phyloP scores from a whole-genome alignment of 2,797 vertebrate genomes.

The Erpetoichthys calabaricus region DNA sequence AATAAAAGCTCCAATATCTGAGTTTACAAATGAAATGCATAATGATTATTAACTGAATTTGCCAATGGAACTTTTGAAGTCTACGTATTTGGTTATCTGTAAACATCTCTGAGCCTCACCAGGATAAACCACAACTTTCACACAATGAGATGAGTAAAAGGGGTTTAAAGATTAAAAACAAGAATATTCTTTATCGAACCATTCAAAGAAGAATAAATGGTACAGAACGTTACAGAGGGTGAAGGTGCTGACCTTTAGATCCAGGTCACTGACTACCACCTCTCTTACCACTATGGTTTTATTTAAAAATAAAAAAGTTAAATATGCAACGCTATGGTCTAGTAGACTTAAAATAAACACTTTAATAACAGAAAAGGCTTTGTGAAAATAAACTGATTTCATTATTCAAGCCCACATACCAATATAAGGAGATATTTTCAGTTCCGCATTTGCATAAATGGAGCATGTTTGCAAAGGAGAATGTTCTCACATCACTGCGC shows the following conservation, averaged over 20 bases:
- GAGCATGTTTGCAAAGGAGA: background rate
- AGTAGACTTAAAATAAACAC: constrained; percentile 1
- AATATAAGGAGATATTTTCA: constrained; percentile 8
- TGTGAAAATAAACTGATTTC: constrained; percentile 11
- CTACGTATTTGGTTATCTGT: too few relatives aligned
- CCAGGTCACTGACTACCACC: constrained; percentile 1
- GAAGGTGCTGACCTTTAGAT: constrained; percentile 3
- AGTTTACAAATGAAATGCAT: too few relatives aligned
- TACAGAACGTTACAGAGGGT: too few relatives aligned
- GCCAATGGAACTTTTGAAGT: too few relatives aligned
- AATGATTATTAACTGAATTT: too few relatives aligned
- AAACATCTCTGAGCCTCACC: too few relatives aligned
- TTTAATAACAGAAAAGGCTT: background rate
- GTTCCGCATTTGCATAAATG: constrained; percentile 11
- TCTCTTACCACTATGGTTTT: background rate
- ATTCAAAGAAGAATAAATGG: too few relatives aligned
- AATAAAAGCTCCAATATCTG: too few relatives aligned
- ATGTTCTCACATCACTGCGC: background rate
- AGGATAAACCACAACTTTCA: too few relatives aligned
- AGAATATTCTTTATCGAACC: too few relatives aligned
- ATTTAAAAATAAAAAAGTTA: background rate
- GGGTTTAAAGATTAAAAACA: too few relatives aligned
- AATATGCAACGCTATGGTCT: constrained; percentile 5
- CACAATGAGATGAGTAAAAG: too few relatives aligned
- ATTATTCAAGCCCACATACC: constrained; percentile 15